These are phyloP conservation scores for Charanyca ferruginea DNA, from an alignment of 2,888 invertebrate genomes.

Conservation along the genomic window DNA sequence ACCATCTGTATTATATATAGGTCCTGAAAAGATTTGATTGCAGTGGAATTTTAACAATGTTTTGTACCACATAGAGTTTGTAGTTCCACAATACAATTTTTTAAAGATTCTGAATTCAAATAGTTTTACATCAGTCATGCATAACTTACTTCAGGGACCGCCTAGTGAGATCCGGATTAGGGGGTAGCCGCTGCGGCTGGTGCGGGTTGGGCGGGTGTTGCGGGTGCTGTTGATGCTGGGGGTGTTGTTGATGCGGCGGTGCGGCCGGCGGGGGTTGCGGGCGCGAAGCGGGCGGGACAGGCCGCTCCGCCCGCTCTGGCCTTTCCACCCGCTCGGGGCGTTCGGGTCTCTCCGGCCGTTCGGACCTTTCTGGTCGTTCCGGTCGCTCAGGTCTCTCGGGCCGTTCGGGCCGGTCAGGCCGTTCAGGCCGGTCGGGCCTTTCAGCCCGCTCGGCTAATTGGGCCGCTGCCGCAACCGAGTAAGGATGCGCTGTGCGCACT, in stretches of 20 bases:
- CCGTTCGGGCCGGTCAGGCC: constrained; percentile 74
- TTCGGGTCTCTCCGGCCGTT: constrained; percentile 79
- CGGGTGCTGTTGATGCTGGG: constrained; percentile 68
- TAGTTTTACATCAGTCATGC: constrained; percentile 30
- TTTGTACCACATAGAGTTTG: not conserved
- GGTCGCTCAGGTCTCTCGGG: constrained; percentile 74
- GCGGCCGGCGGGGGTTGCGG: constrained; percentile 68
- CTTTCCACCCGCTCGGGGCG: constrained; percentile 71
- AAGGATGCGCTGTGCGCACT: constrained; percentile 90
- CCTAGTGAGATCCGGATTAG: constrained; percentile 93
- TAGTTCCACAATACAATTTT: not conserved
- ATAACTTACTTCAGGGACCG: constrained; percentile 93
- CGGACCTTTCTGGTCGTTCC: constrained; percentile 76
- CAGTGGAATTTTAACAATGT: too few species aligned
- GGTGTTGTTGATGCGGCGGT: constrained; percentile 66
- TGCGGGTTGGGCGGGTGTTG: constrained; percentile 80
- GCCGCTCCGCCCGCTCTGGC: constrained; percentile 68
- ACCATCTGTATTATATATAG: too few species aligned
- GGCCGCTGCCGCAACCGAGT: constrained; percentile 77
- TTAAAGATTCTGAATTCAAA: not conserved
- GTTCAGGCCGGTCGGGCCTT: constrained; percentile 69
- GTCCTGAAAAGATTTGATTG: too few species aligned
- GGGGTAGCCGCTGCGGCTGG: constrained; percentile 87
- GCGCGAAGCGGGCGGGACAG: constrained; percentile 65
- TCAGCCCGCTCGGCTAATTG: constrained; percentile 78